phyloP scores from a whole-genome alignment of 2,113 vertebrate genomes.

The Carassius gibelio region DNA sequence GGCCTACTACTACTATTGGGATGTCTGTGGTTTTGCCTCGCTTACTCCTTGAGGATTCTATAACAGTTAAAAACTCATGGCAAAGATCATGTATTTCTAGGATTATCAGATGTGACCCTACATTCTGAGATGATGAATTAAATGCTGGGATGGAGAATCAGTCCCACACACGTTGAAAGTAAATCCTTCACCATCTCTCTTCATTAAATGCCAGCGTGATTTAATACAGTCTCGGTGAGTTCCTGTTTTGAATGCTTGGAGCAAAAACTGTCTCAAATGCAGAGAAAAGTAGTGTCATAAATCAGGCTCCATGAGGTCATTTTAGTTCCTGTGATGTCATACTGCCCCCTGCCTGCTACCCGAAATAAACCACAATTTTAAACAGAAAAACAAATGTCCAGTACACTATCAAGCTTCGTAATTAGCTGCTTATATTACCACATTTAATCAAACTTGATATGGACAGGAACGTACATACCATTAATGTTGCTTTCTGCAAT shows the following conservation, averaged over 20 bases:
- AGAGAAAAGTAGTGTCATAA: neutral
- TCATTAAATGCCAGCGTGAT: constrained; percentile 30
- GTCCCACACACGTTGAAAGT: constrained; percentile 12
- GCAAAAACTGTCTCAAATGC: neutral
- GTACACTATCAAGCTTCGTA: neutral
- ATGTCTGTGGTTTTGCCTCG: constrained; percentile 16
- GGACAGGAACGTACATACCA: neutral
- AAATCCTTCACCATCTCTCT: constrained; percentile 14
- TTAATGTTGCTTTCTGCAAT: neutral
- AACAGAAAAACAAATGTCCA: neutral
- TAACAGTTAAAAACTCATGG: constrained; percentile 14
- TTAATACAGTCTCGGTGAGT: constrained; percentile 20
- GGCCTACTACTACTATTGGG: neutral
- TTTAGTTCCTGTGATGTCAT: constrained; percentile 1
- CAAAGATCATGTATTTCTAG: constrained; percentile 5
- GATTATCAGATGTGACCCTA: constrained; percentile 24
- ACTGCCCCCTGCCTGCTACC: constrained; percentile 50
- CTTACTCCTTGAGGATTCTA: constrained; percentile 28
- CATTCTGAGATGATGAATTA: neutral
- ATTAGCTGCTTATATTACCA: neutral
- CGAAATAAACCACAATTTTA: neutral
- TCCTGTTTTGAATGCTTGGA: constrained; percentile 17
- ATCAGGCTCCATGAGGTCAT: constrained; percentile 3
- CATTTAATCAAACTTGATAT: neutral
- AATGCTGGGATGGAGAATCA: neutral